These are phyloP conservation scores for Alligator sinensis DNA, from an alignment of 2,113 vertebrate species.

Conservation along the genomic window DNA sequence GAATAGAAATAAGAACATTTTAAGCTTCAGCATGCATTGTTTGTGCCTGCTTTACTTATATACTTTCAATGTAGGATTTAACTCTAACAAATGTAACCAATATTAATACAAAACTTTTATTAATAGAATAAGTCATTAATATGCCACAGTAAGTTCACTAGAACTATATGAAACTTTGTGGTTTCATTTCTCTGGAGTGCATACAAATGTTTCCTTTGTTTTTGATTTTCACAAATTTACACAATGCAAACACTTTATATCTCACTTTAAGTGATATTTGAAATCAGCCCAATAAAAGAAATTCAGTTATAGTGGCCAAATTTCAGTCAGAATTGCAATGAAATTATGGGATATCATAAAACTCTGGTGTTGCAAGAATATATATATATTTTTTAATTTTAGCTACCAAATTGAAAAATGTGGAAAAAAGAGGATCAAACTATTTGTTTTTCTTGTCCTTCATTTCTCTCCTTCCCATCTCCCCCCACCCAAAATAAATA, in stretches of 20 bases:
- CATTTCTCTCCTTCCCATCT: too few species aligned
- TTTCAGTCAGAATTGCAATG: not conserved
- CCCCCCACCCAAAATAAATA: too few species aligned
- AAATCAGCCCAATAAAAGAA: not conserved
- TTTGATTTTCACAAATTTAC: slow-evolving; percentile 16
- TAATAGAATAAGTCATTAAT: slow-evolving; percentile 12
- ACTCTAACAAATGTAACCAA: slow-evolving; percentile 39
- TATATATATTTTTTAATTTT: not conserved
- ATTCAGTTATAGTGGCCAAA: not conserved
- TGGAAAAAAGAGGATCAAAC: not conserved
- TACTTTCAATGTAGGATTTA: slow-evolving; percentile 36
- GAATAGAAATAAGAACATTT: slow-evolving; percentile 35
- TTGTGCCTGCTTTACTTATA: slow-evolving; percentile 27
- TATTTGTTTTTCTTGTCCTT: too few species aligned
- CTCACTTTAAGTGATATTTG: not conserved
- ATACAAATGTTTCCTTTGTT: slow-evolving; percentile 4
- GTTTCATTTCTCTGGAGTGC: not conserved
- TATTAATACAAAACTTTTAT: slow-evolving; percentile 35
- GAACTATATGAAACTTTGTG: slow-evolving; percentile 47
- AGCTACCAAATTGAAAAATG: not conserved
- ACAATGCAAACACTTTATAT: not conserved
- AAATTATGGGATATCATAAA: not conserved
- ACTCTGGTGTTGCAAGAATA: not conserved
- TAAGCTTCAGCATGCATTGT: not conserved
- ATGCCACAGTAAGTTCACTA: not conserved